Evolutionary conservation across 2,797 vertebrate species (phyloP), one percentile per base, ranked within the genome.

Genomic region (Oreonectes daqikongensis): DNA sequence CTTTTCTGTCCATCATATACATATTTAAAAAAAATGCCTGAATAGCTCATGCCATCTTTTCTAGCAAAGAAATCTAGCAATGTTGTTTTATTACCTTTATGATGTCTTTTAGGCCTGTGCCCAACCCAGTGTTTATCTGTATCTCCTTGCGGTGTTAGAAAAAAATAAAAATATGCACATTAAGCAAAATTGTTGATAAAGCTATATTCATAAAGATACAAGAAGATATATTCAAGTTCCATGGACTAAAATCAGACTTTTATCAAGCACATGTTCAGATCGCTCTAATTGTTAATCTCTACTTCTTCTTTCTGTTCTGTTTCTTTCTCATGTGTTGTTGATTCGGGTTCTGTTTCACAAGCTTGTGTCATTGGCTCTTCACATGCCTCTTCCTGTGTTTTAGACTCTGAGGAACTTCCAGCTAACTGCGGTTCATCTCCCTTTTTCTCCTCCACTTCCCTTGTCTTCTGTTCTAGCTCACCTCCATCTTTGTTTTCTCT

Each of bases 301-400:
- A 55, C 50, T 17, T 82, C 61, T 17, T 82, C 61, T 35, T 75
- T 72, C 53, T 75, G 73, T 17, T 84, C 77, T 42, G 83, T 55
- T 71, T 2, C 64, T 73, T 75, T 75, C 32, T 46, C 71, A 32
- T 75, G 69, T 17, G 50, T 18, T 24, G 11, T 57, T 5, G 14
- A 53, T 28, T 66, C 74, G 10, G 59, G n/a, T 9, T 81, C 71
- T 2, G 38, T 61, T 28, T 59, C 55, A 30, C 17, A 5, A 59
- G 26, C 5, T 30, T 79, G 57, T 0, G 35, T 59, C 17, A 32
- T 46, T 66, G 40, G 24, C 59, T 80, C 69, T 4, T 80, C 75
- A 46, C 12, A 2, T 26, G 38, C 35, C 48, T 79, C 32, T 55
- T 68, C 71, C 67, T 53, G 66, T 28, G 55, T 35, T 53, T 30